A percentile compares a stretch with the other conserved stretches of the same genome.
These are phyloP conservation scores for Drosophila saltans DNA, from an alignment of 1,140 invertebrate genomes.

Conservation along the genomic window DNA sequence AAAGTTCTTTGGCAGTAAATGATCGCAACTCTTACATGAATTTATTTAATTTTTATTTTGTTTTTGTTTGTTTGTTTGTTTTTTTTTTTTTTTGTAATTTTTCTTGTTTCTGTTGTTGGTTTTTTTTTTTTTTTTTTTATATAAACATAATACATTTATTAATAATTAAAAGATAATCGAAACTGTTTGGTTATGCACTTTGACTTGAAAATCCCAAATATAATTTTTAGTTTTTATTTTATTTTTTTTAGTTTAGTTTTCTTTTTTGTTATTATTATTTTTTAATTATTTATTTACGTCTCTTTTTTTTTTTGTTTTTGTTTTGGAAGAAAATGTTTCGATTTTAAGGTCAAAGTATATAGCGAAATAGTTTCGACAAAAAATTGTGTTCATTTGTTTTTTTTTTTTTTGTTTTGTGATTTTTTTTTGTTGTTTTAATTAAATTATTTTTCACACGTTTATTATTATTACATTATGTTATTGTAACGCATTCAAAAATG, in stretches of 20 bases:
- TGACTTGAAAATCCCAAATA: slow-evolving; percentile 15
- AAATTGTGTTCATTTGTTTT: slow-evolving; percentile 30
- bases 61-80: slow-evolving; percentile 81
- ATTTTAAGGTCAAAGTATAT: slow-evolving; percentile 16
- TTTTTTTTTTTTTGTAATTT: slow-evolving; percentile 72
- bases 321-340: slow-evolving; percentile 11
- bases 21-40: slow-evolving; percentile 53
- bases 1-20: slow-evolving; percentile 9
- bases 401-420: not conserved
- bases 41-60: slow-evolving; percentile 81
- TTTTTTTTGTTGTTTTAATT: slow-evolving; percentile 21
- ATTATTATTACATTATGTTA: slow-evolving; percentile 62
- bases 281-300: slow-evolving; percentile 18
- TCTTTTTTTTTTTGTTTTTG: slow-evolving; percentile 22
- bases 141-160: slow-evolving; percentile 83
- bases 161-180: slow-evolving; percentile 77
- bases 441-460: slow-evolving; percentile 61
- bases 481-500: slow-evolving; percentile 48
- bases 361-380: slow-evolving; percentile 47
- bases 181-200: slow-evolving; percentile 28
- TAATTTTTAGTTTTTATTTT: slow-evolving; percentile 7
- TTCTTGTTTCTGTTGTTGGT: slow-evolving; percentile 75
- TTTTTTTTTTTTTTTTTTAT: slow-evolving; percentile 57
- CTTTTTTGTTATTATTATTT: no score
- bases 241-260: slow-evolving; percentile 36